Evolutionary conservation across 2,113 vertebrate species (phyloP).

Genomic region (Dasyprocta punctata): DNA sequence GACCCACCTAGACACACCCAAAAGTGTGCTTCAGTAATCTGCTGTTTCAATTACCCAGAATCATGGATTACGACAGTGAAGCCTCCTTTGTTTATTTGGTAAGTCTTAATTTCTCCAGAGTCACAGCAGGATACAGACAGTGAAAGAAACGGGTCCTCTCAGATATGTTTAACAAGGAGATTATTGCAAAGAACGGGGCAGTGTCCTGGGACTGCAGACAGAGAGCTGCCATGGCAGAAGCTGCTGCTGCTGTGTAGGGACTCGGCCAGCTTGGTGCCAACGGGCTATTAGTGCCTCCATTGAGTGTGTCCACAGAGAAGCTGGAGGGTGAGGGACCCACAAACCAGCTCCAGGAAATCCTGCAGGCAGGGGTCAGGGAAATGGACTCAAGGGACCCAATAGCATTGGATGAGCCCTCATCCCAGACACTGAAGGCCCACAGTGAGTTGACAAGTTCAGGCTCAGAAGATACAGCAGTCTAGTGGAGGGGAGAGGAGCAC

Average conservation of each 20-base stretch:
- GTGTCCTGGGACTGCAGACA: not conserved
- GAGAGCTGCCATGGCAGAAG: not conserved
- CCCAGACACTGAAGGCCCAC: not conserved
- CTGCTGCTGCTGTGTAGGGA: not conserved
- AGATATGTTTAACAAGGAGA: not conserved
- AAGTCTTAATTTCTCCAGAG: not conserved
- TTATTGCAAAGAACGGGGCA: no score
- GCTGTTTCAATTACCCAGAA: not conserved
- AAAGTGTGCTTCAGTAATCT: not conserved
- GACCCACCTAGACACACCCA: not conserved
- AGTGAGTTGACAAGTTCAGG: not conserved
- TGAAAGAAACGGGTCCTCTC: not conserved
- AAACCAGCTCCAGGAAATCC: not conserved
- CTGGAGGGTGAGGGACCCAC: not conserved
- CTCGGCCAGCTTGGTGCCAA: not conserved
- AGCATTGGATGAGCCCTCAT: not conserved
- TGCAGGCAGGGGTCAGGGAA: fast-evolving
- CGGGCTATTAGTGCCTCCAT: no score
- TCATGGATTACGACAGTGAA: no score
- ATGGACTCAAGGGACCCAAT: not conserved
- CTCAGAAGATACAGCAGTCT: not conserved
- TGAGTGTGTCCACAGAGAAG: not conserved
- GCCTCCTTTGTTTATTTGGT: not conserved
- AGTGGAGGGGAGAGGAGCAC: not conserved
- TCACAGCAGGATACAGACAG: not conserved